phyloP scores from a whole-genome alignment of 2,797 vertebrate genomes.

The Halcyon smyrnensis region DNA sequence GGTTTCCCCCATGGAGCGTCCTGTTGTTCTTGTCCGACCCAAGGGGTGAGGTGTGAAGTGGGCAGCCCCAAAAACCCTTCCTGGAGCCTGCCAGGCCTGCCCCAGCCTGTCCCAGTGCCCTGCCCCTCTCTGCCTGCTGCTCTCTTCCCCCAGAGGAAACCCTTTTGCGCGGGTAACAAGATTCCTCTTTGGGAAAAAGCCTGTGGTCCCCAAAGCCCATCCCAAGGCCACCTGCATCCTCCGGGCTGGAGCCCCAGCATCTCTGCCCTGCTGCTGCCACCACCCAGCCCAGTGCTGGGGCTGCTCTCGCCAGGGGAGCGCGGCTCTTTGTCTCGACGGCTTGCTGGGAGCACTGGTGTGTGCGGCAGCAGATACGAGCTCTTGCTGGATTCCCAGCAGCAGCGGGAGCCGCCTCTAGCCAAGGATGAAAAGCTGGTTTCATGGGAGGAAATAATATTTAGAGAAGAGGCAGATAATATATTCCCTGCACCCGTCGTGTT shows the following conservation, averaged over 20 bases:
- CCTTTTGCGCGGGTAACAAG: not conserved
- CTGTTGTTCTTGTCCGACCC: rapidly evolving
- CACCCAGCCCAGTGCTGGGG: not conserved
- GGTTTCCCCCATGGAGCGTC: not conserved
- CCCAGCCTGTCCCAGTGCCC: not conserved
- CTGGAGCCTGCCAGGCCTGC: not conserved
- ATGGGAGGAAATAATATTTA: slow-evolving; percentile 76
- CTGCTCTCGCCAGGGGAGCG: not conserved
- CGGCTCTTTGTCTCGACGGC: slow-evolving; percentile 30
- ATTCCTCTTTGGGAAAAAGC: not conserved
- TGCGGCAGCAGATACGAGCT: slow-evolving; percentile 58
- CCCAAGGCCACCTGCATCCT: not conserved
- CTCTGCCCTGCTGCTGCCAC: not conserved
- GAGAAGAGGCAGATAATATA: slow-evolving; percentile 53
- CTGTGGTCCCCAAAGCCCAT: not conserved
- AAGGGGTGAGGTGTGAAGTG: not conserved
- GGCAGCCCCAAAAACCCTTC: not conserved
- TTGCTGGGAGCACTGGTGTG: slow-evolving; percentile 67
- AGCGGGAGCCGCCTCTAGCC: slow-evolving; percentile 69
- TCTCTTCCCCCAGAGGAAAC: not conserved
- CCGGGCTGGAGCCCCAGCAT: not conserved
- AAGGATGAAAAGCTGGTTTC: slow-evolving; percentile 75
- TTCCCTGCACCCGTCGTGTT: not conserved
- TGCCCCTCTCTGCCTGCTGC: not conserved
- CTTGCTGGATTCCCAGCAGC: slow-evolving; percentile 69